Conservation (phyloP, 2,797 vertebrate genomes). For the Enteromius treurensis region DNA sequence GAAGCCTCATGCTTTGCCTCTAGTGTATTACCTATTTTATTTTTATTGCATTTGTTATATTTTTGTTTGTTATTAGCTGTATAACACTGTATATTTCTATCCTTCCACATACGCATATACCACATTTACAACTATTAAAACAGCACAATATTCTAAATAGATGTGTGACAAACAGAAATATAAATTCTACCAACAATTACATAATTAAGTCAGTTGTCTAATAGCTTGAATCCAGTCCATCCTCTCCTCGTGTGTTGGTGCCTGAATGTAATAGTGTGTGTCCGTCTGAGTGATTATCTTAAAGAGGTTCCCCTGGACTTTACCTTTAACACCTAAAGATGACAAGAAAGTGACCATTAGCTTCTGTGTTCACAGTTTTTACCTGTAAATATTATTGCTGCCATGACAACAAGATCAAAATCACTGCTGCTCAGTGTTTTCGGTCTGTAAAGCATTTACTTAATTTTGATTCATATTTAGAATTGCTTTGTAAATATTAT, state of each 20-base stretch:
- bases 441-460: not conserved
- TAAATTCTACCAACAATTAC: not conserved
- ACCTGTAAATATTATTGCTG: conserved; percentile 10
- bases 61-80: not conserved
- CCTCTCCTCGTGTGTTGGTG: conserved; percentile 86
- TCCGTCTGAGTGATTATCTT: conserved; percentile 95
- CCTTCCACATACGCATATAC: not conserved
- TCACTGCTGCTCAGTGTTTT: not conserved
- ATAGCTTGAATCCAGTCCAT: conserved; percentile 92
- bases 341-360: conserved; percentile 29
- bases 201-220: conserved; percentile 78
- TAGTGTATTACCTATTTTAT: not conserved
- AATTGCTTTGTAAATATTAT: conserved; percentile 17
- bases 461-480: not conserved
- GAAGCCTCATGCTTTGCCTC: not conserved
- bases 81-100: not conserved
- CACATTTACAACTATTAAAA: not conserved
- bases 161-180: not conserved
- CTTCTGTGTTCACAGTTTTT: not conserved
- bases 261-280: conserved; percentile 91
- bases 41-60: not conserved
- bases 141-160: not conserved
- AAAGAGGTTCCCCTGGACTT: conserved; percentile 94
- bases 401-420: not conserved
- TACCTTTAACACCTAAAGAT: conserved; percentile 89